Evolutionary conservation across 2,888 invertebrate genomes (phyloP), one percentile per base, ranked within the genome.

Genomic region (Epinotia nisella): DNA sequence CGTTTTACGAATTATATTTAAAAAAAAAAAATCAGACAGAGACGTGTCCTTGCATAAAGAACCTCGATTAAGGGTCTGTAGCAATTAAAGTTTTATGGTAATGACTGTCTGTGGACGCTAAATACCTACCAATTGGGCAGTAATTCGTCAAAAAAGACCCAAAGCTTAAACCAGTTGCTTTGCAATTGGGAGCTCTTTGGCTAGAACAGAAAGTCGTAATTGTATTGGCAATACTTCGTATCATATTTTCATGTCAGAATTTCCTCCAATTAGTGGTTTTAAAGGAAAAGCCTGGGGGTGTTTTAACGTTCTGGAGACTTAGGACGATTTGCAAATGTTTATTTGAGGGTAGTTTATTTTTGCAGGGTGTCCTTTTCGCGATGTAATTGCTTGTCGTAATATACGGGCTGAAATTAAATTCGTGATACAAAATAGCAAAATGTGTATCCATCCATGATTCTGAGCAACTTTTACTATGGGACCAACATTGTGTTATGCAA

Each of bases 41-140:
- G 4, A 67, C 72, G 67, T 67, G 72, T 56, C 62, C 15, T 19
- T 49, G 61, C 55, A 61, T 67, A 56, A 49, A 35, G 56, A 29
- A 41, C 41, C 35, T 17, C 62, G 62, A 72, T 72, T 72, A 68
- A 56, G 35, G 21, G 19, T 24, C 49, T 13, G 56, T n/a, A 15
- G 49, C 62, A 67, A 72, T 72, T 62, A 72, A 35, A 17, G 39
- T 29, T 61, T 70, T 70, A 66, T 71, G 66, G 19, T 56, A 68
- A 72, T 67, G 17, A 13, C 55, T 24, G 24, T 60, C 58, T 45
- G 21, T 29, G 60, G 41, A 61, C 49, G 41, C 24, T 41, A 55
- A 21, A 61, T n/a, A 58, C 29, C n/a, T n/a, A 58, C 29, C 19
- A 59, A 53, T 51, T 41, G 41, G 15, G 10, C 35, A 24, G 24